Conservation (phyloP, 2,888 invertebrate species). For the Coecobrya sp. region DNA sequence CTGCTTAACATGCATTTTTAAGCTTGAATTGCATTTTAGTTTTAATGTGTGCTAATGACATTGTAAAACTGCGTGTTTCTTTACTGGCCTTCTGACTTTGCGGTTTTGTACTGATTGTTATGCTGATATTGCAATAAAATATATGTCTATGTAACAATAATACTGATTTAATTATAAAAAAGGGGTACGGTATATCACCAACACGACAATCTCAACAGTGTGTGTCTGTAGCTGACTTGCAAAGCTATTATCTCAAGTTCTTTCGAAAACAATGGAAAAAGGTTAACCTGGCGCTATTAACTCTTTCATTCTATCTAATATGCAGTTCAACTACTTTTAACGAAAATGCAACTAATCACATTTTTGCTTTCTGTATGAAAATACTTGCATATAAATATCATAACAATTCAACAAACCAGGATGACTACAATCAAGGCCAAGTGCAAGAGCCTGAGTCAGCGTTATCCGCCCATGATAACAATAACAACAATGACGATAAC, state of each 20-base stretch:
- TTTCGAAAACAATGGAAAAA: constrained; percentile 66
- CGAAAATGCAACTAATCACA: neutral
- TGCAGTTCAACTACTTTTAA: neutral
- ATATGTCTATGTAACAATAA: neutral
- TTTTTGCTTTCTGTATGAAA: neutral
- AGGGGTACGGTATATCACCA: neutral
- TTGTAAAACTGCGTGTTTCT: too few relatives aligned
- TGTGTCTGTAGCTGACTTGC: constrained; percentile 53
- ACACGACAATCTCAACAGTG: constrained; percentile 40
- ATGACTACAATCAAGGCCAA: neutral
- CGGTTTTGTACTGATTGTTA: too few relatives aligned
- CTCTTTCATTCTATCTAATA: neutral
- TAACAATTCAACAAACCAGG: neutral
- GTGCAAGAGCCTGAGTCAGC: neutral
- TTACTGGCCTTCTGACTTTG: too few relatives aligned
- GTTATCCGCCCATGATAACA: neutral
- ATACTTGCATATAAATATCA: neutral
- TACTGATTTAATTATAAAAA: neutral
- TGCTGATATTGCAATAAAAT: neutral
- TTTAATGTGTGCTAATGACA: too few relatives aligned
- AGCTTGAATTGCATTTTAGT: too few relatives aligned
- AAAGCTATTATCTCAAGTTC: constrained; percentile 51
- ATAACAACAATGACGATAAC: neutral
- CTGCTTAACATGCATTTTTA: too few relatives aligned
- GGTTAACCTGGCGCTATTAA: constrained; percentile 43